A percentile compares a stretch with the other conserved stretches of the same genome.
phyloP scores from a whole-genome alignment of 37 sponge, comb jelly and placozoan species.

The Chondrosia reniformis region DNA sequence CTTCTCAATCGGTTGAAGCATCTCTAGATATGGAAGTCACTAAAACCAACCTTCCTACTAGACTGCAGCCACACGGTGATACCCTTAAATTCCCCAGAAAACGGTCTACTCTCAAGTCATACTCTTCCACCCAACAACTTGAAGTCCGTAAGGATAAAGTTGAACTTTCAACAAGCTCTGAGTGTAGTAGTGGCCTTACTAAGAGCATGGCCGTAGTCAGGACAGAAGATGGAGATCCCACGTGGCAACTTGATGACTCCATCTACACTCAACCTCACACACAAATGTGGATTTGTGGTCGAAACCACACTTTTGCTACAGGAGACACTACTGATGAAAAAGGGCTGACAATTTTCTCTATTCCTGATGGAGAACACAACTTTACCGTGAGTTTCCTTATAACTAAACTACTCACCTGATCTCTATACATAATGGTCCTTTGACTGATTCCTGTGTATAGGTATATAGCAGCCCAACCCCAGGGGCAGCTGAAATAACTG shows the following conservation, averaged over 20 bases:
- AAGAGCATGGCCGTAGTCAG: no score
- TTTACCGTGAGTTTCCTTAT: constrained; percentile 44
- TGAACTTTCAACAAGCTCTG: neutral
- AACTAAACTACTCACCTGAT: neutral
- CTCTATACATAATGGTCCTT: neutral
- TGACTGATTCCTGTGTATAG: constrained; percentile 9
- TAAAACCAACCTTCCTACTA: neutral
- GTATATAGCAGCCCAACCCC: constrained; percentile 42
- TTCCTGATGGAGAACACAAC: constrained; percentile 40
- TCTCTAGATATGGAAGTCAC: neutral
- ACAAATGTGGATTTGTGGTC: constrained; percentile 79
- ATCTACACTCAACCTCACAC: constrained; percentile 18
- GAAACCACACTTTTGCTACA: constrained; percentile 9
- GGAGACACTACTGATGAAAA: constrained; percentile 23
- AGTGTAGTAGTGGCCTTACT: no score
- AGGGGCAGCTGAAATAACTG: constrained; percentile 43
- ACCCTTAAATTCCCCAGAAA: neutral
- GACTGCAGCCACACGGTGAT: neutral
- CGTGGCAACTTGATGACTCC: neutral
- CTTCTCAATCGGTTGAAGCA: neutral
- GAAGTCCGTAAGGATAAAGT: neutral
- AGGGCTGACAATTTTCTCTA: constrained; percentile 71
- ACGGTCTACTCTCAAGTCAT: neutral
- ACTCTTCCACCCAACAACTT: neutral
- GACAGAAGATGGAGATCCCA: no score